Percentiles rank a stretch among this genome's conserved stretches.
phyloP scores from a whole-genome alignment of 2,113 vertebrate genomes.

The Pangasianodon gigas region DNA sequence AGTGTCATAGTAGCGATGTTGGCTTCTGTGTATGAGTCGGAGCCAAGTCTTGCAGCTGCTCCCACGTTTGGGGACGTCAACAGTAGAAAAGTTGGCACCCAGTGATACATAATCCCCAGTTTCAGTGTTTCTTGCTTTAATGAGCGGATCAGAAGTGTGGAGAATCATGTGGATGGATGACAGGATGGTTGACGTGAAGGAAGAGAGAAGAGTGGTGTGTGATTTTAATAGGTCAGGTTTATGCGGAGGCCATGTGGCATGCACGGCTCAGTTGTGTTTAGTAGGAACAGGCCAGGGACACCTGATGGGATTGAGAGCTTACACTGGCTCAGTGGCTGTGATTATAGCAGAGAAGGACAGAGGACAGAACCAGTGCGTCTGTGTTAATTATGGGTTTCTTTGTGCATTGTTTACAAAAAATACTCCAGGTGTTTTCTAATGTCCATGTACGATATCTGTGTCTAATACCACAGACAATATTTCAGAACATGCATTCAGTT shows the following conservation, averaged over 20 bases:
- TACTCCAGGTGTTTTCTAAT: neutral
- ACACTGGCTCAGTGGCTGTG: conserved; percentile 63
- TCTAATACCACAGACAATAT: neutral
- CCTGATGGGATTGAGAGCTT: conserved; percentile 68
- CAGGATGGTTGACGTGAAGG: neutral
- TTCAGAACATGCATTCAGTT: neutral
- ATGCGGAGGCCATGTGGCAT: neutral
- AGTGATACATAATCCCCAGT: neutral
- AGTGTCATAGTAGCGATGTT: neutral
- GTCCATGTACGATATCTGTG: neutral
- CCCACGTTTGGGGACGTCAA: neutral
- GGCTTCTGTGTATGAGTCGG: neutral
- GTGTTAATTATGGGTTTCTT: neutral
- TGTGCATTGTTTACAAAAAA: neutral
- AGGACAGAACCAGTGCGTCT: neutral
- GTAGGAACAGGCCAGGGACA: conserved; percentile 49
- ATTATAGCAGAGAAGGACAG: conserved; percentile 53
- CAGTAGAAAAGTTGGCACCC: neutral
- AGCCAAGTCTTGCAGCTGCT: neutral
- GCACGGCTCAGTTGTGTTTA: conserved; percentile 16
- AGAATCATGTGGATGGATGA: neutral
- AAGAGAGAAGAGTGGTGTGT: neutral
- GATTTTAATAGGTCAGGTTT: neutral
- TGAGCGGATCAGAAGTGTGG: neutral
- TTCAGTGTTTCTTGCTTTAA: neutral